These are phyloP conservation scores for Harlomillsia oculata DNA, from an alignment of 1,140 invertebrate species.

Conservation along the genomic window DNA sequence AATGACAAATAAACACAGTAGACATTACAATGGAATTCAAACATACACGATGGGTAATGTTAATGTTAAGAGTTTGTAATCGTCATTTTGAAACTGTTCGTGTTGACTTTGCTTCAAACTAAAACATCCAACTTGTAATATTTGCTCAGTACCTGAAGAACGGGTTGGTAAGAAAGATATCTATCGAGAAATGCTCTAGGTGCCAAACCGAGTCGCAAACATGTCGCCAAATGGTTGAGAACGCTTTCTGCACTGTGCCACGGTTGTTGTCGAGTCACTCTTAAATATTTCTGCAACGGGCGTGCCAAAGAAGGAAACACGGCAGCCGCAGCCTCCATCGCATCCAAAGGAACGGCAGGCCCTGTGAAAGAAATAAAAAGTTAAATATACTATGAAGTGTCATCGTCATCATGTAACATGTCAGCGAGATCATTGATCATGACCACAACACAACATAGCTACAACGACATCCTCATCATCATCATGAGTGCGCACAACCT, in stretches of 20 bases:
- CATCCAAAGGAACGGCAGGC: slow-evolving; percentile 64
- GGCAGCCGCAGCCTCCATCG: slow-evolving; percentile 89
- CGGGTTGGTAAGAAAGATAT: slow-evolving; percentile 36
- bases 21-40: background rate
- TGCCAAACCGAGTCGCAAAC: slow-evolving; percentile 74
- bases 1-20: background rate
- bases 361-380: slow-evolving; percentile 38
- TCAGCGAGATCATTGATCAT: no score
- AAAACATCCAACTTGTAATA: no score
- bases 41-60: background rate
- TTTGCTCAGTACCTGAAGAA: slow-evolving; percentile 35
- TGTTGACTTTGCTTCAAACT: no score
- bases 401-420: no score
- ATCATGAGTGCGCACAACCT: no score
- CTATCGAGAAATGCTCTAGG: slow-evolving; percentile 33
- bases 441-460: no score
- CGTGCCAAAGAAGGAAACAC: slow-evolving; percentile 93
- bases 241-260: slow-evolving; percentile 89
- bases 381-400: no score
- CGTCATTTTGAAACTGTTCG: no score
- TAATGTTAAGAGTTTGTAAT: background rate
- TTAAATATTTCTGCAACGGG: slow-evolving; percentile 89
- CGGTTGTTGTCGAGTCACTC: slow-evolving; percentile 89
- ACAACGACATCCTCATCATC: background rate
- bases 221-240: slow-evolving; percentile 71